A percentile compares a stretch with the other conserved stretches of the same genome.
These are phyloP conservation scores for Prosapia bicincta DNA, from an alignment of 2,888 invertebrate species.

Conservation along the genomic window DNA sequence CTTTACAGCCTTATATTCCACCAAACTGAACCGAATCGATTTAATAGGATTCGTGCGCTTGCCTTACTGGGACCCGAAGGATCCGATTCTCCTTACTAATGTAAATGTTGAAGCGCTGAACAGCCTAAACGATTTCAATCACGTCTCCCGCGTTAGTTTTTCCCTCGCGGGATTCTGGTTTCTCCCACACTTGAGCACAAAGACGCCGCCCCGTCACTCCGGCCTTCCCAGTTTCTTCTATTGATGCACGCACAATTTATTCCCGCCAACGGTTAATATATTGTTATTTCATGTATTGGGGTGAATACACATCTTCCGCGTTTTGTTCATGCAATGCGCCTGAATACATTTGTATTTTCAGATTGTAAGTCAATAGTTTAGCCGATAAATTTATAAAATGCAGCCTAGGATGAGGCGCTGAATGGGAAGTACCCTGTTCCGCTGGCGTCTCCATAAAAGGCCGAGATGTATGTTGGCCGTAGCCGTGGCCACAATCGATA, in stretches of 20 bases:
- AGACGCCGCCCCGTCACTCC: neutral
- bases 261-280: neutral
- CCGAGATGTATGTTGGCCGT: neutral
- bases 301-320: neutral
- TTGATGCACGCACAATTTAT: slow-evolving; percentile 2
- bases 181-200: neutral
- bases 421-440: neutral
- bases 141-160: neutral
- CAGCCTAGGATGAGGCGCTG: neutral
- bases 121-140: neutral
- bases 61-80: neutral
- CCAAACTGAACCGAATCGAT: neutral
- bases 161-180: neutral
- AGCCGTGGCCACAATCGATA: too few relatives aligned
- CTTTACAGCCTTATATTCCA: too few relatives aligned
- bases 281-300: neutral
- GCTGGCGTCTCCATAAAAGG: neutral
- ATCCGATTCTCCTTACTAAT: neutral
- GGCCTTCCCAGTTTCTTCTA: too few relatives aligned
- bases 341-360: neutral
- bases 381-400: neutral
- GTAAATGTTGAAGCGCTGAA: neutral
- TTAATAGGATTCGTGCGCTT: neutral
- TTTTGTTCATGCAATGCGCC: neutral
- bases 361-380: neutral